phyloP scores from a whole-genome alignment of 2,888 invertebrate species.

The Melipona bicolor region DNA sequence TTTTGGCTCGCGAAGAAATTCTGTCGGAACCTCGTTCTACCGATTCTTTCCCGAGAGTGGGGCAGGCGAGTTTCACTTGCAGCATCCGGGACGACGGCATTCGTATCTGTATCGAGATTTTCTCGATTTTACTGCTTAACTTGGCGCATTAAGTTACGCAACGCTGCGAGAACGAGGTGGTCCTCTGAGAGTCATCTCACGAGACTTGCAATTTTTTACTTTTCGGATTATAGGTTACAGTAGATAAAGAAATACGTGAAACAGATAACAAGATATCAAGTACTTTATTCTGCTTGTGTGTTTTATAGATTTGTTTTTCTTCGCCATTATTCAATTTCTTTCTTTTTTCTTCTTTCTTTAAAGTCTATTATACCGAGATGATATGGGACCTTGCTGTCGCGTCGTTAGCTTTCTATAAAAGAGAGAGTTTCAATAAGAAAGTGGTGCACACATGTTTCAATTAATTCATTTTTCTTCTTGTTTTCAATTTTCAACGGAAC shows the following conservation, averaged over 20 bases:
- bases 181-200: not conserved
- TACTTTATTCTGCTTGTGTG: not conserved
- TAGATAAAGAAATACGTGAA: not conserved
- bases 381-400: not conserved
- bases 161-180: not conserved
- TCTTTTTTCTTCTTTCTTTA: too few species aligned
- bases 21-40: conserved; percentile 1
- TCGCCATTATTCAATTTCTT: not conserved
- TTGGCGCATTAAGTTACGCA: not conserved
- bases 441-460: too few species aligned
- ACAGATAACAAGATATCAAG: not conserved
- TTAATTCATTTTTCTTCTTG: too few species aligned
- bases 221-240: too few species aligned
- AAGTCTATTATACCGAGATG: not conserved
- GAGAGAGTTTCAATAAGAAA: too few species aligned
- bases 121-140: not conserved
- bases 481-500: too few species aligned
- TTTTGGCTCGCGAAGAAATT: not conserved
- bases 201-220: not conserved
- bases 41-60: not conserved
- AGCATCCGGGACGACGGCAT: not conserved
- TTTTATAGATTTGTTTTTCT: not conserved
- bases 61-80: not conserved
- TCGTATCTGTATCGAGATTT: not conserved
- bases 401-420: not conserved